A percentile compares a stretch with the other conserved stretches of the same genome.
Evolutionary conservation across 2,797 vertebrate genomes (phyloP).

Genomic region (Spea hammondii): DNA sequence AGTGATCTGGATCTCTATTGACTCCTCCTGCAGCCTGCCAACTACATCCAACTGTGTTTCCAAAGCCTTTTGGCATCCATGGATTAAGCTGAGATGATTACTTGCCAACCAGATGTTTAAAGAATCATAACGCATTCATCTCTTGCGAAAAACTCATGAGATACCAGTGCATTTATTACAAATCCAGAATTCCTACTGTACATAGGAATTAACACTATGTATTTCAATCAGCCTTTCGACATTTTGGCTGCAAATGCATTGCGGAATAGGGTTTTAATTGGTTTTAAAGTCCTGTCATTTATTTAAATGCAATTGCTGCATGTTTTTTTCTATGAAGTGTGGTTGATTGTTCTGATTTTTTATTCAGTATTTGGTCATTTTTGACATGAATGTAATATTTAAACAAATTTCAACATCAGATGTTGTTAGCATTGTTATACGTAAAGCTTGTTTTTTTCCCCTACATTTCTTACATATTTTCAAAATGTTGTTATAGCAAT

Average conservation of each 20-base stretch:
- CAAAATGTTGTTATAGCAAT: too few species aligned
- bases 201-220: slow-evolving; percentile 28
- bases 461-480: too few species aligned
- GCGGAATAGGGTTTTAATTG: too few species aligned
- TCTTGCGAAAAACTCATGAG: slow-evolving; percentile 30
- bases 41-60: slow-evolving; percentile 36
- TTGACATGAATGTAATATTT: too few species aligned
- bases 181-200: slow-evolving; percentile 29
- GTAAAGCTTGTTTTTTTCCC: too few species aligned
- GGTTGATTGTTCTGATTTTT: too few species aligned
- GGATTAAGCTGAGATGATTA: slow-evolving; percentile 36
- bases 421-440: too few species aligned
- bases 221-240: slow-evolving; percentile 4
- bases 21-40: slow-evolving; percentile 33
- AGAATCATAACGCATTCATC: slow-evolving; percentile 44
- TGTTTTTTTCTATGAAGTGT: too few species aligned
- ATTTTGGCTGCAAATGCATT: background rate
- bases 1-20: slow-evolving; percentile 19
- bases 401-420: too few species aligned
- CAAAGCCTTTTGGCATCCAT: slow-evolving; percentile 44
- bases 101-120: slow-evolving; percentile 52
- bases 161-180: slow-evolving; percentile 29
- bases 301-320: too few species aligned
- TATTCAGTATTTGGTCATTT: too few species aligned
- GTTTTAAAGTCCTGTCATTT: too few species aligned